A percentile compares a stretch with the other conserved stretches of the same genome.
phyloP scores from a whole-genome alignment of 2,888 invertebrate species.

The Acronicta psi region DNA sequence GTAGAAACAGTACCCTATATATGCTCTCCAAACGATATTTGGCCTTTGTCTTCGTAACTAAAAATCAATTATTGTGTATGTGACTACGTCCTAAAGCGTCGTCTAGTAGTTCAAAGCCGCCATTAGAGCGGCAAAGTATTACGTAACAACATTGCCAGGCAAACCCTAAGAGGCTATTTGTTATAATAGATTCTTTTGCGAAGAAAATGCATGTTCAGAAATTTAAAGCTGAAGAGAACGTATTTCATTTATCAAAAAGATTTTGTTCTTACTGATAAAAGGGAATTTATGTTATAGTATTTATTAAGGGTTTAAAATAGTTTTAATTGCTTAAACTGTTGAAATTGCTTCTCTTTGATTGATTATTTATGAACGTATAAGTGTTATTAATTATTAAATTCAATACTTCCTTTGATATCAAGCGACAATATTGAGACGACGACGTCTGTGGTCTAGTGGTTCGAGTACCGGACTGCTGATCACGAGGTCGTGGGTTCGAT shows the following conservation, averaged over 20 bases:
- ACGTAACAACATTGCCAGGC: conserved; percentile 47
- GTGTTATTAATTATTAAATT: too few relatives aligned
- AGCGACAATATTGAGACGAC: too few relatives aligned
- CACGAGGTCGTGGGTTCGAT: too few relatives aligned
- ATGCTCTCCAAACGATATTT: too few relatives aligned
- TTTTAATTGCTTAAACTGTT: too few relatives aligned
- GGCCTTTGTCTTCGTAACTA: not conserved
- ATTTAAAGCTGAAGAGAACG: conserved; percentile 39
- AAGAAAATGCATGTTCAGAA: conserved; percentile 55
- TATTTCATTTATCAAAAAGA: conserved; percentile 41
- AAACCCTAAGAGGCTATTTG: conserved; percentile 57
- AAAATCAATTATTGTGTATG: conserved; percentile 40
- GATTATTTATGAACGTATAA: too few relatives aligned
- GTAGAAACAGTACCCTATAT: too few relatives aligned
- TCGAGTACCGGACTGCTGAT: too few relatives aligned
- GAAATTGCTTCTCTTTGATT: too few relatives aligned
- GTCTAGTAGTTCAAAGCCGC: conserved; percentile 15
- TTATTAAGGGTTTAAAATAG: too few relatives aligned
- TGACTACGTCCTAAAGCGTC: conserved; percentile 25
- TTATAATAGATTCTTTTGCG: conserved; percentile 57
- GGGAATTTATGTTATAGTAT: conserved; percentile 7
- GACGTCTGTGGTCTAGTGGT: too few relatives aligned
- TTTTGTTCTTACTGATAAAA: conserved; percentile 24
- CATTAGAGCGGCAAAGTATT: conserved; percentile 35
- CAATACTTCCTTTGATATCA: too few relatives aligned